phyloP scores from a whole-genome alignment of 1,140 invertebrate species.

The Philotrypesis tridentata region DNA sequence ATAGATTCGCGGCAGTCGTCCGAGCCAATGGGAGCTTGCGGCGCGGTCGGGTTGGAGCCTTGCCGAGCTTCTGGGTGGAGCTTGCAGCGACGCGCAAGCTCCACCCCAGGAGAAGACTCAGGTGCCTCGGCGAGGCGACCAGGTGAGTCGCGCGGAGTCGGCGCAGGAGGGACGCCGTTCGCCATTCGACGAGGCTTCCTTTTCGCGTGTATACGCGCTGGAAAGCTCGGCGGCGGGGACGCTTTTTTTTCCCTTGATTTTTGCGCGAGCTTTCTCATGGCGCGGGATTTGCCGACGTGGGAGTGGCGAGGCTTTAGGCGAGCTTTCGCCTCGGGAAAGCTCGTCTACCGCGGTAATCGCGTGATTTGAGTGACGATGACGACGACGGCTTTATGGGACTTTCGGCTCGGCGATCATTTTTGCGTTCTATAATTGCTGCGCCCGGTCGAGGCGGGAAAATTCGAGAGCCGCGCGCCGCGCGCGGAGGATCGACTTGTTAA shows the following conservation, averaged over 20 bases:
- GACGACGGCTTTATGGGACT: not conserved
- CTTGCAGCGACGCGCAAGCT: not conserved
- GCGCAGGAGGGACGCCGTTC: not conserved
- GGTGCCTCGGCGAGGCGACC: not conserved
- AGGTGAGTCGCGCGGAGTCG: not conserved
- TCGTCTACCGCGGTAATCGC: conserved; percentile 25
- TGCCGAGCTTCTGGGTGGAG: not conserved
- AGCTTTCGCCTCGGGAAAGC: not conserved
- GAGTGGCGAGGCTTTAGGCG: not conserved
- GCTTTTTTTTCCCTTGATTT: not conserved
- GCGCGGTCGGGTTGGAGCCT: conserved; percentile 4
- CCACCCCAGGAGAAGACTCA: not conserved
- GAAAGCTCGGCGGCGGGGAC: no score
- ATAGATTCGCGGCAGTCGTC: not conserved
- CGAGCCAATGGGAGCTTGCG: not conserved
- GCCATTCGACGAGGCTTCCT: not conserved
- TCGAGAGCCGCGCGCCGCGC: no score
- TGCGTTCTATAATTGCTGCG: not conserved
- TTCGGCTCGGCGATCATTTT: not conserved
- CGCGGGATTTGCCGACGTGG: not conserved
- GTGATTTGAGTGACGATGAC: conserved; percentile 28
- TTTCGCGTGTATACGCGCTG: not conserved
- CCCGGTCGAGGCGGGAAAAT: not conserved
- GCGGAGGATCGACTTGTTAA: not conserved
- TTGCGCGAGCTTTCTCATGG: conserved; percentile 1